phyloP scores from a whole-genome alignment of 2,797 vertebrate genomes.

The Sandelia bainsii region DNA sequence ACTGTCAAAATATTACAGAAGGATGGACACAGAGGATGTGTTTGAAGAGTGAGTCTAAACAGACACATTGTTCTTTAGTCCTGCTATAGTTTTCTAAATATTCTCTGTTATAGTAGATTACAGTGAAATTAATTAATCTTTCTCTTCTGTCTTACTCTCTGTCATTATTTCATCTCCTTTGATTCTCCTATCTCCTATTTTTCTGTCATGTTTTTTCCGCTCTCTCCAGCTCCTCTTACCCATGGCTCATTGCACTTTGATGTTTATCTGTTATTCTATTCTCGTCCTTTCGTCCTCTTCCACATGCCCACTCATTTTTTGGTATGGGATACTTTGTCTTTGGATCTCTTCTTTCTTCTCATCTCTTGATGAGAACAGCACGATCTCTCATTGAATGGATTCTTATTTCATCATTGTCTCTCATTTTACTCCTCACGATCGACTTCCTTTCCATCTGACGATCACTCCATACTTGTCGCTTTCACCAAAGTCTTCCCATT shows the following conservation, averaged over 20 bases:
- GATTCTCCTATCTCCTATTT: constrained; percentile 29
- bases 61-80: not conserved
- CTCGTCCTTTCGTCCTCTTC: constrained; percentile 25
- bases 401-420: constrained; percentile 70
- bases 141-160: constrained; percentile 42
- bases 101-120: constrained; percentile 18
- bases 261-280: constrained; percentile 11
- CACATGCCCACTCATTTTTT: constrained; percentile 10
- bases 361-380: constrained; percentile 46
- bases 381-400: constrained; percentile 58
- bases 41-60: constrained; percentile 93
- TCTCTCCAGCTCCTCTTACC: constrained; percentile 63
- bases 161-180: constrained; percentile 25
- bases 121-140: constrained; percentile 43
- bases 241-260: constrained; percentile 75
- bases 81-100: constrained; percentile 9
- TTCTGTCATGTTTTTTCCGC: constrained; percentile 63
- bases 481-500: constrained; percentile 13
- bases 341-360: constrained; percentile 59
- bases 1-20: constrained; percentile 91
- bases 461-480: constrained; percentile 31
- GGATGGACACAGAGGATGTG: constrained; percentile 98
- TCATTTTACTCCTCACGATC: constrained; percentile 25
- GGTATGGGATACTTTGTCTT: constrained; percentile 7
- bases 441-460: constrained; percentile 18